Conservation (phyloP, 2,113 vertebrate genomes). For the Entelurus aequoreus region DNA sequence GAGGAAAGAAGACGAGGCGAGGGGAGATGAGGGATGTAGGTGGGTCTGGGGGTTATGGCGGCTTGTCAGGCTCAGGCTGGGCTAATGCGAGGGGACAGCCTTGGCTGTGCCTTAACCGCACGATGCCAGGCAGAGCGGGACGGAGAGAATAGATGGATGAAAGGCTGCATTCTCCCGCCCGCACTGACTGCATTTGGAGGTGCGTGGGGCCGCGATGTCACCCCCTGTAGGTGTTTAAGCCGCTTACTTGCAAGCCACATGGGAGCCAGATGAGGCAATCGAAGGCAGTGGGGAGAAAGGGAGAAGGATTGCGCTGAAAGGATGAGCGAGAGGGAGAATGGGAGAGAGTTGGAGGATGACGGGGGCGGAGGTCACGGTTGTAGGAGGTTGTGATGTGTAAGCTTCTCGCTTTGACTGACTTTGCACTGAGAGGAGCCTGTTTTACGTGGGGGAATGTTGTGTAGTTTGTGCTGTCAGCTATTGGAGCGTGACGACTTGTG, state of each 20-base stretch:
- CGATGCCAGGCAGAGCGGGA: conserved; percentile 57
- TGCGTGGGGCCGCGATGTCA: conserved; percentile 66
- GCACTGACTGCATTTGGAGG: conserved; percentile 61
- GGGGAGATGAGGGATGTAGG: conserved; percentile 40
- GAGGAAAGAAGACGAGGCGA: conserved; percentile 23
- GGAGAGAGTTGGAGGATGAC: conserved; percentile 49
- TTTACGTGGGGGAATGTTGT: conserved; percentile 28
- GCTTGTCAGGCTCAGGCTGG: conserved; percentile 64
- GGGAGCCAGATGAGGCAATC: conserved; percentile 61
- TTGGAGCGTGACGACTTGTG: conserved; percentile 25
- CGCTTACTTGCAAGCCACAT: conserved; percentile 66
- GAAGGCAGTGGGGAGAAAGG: conserved; percentile 44
- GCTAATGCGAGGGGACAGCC: conserved; percentile 73
- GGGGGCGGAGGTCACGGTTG: conserved; percentile 63
- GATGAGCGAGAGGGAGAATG: conserved; percentile 47
- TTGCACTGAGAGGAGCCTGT: conserved; percentile 21
- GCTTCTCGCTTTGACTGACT: conserved; percentile 50
- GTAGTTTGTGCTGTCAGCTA: conserved; percentile 17
- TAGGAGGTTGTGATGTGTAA: conserved; percentile 58
- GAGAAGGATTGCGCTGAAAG: conserved; percentile 26
- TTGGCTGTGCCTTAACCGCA: conserved; percentile 65
- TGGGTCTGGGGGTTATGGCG: conserved; percentile 35
- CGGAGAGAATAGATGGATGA: conserved; percentile 65
- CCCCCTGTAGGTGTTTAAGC: conserved; percentile 76
- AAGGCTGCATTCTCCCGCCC: conserved; percentile 54